Percentiles rank a stretch among this genome's conserved stretches.
Evolutionary conservation across 1,140 invertebrate genomes (phyloP).

Genomic region (Diorhabda sublineata): DNA sequence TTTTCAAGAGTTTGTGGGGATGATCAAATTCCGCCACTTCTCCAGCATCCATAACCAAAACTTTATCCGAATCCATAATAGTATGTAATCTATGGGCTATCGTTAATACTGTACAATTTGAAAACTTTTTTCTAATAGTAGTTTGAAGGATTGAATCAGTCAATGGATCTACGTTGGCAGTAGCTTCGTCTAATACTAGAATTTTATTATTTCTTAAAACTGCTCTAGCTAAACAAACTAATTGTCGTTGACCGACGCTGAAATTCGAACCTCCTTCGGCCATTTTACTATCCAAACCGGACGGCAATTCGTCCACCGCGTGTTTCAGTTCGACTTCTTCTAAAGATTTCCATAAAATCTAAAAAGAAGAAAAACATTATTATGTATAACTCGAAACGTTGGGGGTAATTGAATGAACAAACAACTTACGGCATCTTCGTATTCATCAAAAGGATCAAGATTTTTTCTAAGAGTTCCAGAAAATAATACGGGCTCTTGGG

Average conservation of each 20-base stretch:
- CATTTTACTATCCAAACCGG: constrained; percentile 50
- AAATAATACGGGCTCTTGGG: constrained; percentile 81
- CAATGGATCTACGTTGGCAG: constrained; percentile 57
- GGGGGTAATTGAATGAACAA: constrained; percentile 51
- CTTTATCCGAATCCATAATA: constrained; percentile 63
- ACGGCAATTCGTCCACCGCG: constrained; percentile 42
- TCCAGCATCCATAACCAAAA: constrained; percentile 56
- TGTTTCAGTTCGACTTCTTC: constrained; percentile 72
- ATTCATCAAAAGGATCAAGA: constrained; percentile 76
- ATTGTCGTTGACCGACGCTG: constrained; percentile 56
- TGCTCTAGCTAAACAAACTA: constrained; percentile 57
- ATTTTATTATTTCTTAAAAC: constrained; percentile 60
- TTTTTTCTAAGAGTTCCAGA: constrained; percentile 79
- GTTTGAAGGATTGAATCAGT: constrained; percentile 59
- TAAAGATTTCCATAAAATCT: constrained; percentile 72
- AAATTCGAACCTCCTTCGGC: constrained; percentile 34
- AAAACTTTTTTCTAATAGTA: constrained; percentile 63
- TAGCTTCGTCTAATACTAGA: constrained; percentile 43
- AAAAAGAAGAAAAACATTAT: constrained; percentile 51
- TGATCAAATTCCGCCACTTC: constrained; percentile 54
- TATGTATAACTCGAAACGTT: constrained; percentile 51
- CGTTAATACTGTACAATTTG: constrained; percentile 42
- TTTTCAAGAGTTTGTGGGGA: constrained; percentile 57
- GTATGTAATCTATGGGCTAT: constrained; percentile 68
- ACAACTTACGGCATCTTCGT: constrained; percentile 70